Evolutionary conservation across 35 echinoderm and acorn worm species (phyloP).

Genomic region (Heliocidaris erythrogramma): DNA sequence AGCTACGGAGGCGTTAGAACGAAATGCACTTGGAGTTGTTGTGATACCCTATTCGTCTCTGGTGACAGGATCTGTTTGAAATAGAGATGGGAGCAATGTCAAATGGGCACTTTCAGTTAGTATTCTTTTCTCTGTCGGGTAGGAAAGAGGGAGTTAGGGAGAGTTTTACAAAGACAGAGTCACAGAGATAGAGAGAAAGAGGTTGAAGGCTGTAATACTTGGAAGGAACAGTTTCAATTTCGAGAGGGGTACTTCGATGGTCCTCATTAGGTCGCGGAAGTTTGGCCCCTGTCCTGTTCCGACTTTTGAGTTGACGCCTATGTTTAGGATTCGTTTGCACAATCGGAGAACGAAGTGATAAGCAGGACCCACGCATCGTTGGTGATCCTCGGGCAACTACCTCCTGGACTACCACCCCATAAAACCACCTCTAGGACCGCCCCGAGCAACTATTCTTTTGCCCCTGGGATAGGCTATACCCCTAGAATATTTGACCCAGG

Average conservation of each 20-base stretch:
- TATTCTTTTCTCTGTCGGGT: too few species aligned
- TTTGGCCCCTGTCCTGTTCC: too few species aligned
- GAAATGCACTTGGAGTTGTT: not conserved
- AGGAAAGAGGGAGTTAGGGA: not conserved
- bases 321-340: not conserved
- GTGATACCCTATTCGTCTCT: not conserved
- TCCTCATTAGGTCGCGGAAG: not conserved
- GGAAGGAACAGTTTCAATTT: not conserved
- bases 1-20: not conserved
- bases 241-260: not conserved
- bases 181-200: not conserved
- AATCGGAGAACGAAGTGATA: not conserved
- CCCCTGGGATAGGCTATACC: too few species aligned
- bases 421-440: too few species aligned
- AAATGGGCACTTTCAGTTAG: not conserved
- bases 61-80: not conserved
- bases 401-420: too few species aligned
- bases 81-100: not conserved
- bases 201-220: not conserved
- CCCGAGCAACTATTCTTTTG: too few species aligned
- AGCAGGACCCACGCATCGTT: not conserved
- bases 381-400: not conserved
- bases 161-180: not conserved
- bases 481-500: too few species aligned
- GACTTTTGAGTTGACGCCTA: not conserved